Evolutionary conservation across 2,797 vertebrate genomes (phyloP).

Genomic region (Bradypodion pumilum): DNA sequence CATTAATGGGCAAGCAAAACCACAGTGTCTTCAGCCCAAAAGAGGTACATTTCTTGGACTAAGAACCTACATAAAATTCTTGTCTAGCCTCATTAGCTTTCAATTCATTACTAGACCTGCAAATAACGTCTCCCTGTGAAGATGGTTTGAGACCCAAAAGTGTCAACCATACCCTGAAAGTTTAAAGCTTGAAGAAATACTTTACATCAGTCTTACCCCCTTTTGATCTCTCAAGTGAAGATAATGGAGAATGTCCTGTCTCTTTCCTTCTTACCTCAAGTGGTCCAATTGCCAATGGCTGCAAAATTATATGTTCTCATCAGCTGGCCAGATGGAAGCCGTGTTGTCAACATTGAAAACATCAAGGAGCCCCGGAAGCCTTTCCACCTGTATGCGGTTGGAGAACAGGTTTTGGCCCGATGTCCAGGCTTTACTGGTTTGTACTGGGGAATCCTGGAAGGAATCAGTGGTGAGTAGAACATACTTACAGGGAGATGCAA

Average conservation of each 20-base stretch:
- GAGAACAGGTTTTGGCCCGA: conserved; percentile 64
- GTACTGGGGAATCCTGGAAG: conserved; percentile 64
- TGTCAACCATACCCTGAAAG: too few relatives aligned
- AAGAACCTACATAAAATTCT: too few relatives aligned
- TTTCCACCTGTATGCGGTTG: conserved; percentile 55
- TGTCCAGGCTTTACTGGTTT: conserved; percentile 60
- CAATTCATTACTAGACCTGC: too few relatives aligned
- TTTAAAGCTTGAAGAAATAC: too few relatives aligned
- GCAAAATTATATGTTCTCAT: conserved; percentile 61
- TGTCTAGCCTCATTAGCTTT: too few relatives aligned
- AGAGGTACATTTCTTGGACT: too few relatives aligned
- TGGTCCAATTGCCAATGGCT: conserved; percentile 28
- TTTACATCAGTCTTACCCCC: background rate
- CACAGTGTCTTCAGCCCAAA: too few relatives aligned
- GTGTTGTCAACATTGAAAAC: conserved; percentile 65
- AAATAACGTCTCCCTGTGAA: too few relatives aligned
- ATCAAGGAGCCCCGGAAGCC: conserved; percentile 69
- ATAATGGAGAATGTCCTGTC: background rate
- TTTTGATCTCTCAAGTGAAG: background rate
- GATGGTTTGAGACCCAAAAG: too few relatives aligned
- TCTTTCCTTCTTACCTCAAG: background rate
- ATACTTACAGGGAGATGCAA: too few relatives aligned
- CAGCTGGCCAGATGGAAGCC: conserved; percentile 64
- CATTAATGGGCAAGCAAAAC: too few relatives aligned
- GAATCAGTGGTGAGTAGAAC: conserved; percentile 60